Evolutionary conservation across 1,140 invertebrate species (phyloP), one percentile per base, ranked within the genome.

Genomic region (Caenorhabditis brenneri): DNA sequence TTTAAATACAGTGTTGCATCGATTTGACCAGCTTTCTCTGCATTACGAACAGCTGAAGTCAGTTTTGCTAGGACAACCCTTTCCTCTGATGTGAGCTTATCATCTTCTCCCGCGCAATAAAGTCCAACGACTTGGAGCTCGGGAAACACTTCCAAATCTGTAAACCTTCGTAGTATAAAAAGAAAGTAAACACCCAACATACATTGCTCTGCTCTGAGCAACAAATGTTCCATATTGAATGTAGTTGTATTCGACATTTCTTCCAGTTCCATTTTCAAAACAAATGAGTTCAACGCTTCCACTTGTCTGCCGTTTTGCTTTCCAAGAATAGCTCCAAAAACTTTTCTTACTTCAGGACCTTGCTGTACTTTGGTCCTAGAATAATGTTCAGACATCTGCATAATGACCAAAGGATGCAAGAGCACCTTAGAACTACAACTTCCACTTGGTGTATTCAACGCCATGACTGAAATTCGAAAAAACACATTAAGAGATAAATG

Each of bases 331-430:
- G 97, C 97, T 83, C 97, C 97, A 90, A 97, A 94, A 3, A 83
- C 82, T 48, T 83, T 74, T 24, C 46, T 74, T 2, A 98, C 96
- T 94, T 94, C 94, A 92, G 95, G 94, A 87, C 94, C 93, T n/a
- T 94, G 93, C 91, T 99, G 96, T 31, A 96, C 96, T 86, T 95
- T 93, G 60, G 95, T 93, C 86, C 97, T 93, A 2, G 97, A 99
- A 96, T 96, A 98, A 89, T 99, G 97, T 92, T 99, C 97, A 1
- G 96, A 98, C 84, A 99, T 95, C 92, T 99, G 99, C 95, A 99
- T 97, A 84, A 99, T 97, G 39, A 99, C 97, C 36, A 99, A 91
- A 2, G 97, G 97, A 93, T 99, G 97, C 31, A 99, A 31, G 29
- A 42, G 65, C 36, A 74, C 65, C 15, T 74, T 74, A 4, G 65